Base-by-base conservation (phyloP, 1,140 invertebrate species). In the Ptiloglossa arizonensis region DNA sequence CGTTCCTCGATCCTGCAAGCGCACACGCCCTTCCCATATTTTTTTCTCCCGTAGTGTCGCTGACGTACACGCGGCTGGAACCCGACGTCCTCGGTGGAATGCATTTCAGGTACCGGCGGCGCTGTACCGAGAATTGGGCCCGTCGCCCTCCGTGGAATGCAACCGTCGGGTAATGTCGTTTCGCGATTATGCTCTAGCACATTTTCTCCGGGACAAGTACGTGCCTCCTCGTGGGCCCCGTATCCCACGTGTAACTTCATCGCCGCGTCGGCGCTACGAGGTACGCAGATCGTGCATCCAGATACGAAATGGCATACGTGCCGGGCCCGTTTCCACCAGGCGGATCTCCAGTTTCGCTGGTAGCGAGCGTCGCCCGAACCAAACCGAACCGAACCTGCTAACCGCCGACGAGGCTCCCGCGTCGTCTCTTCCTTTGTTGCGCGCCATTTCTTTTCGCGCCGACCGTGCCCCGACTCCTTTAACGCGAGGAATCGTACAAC, bases 61-160 rank as follows among this genome's bases (percentile, higher is more conserved):
- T 62, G 68, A 71, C 75, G 67, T 77, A 63, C 5, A 44, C 67
- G 22, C 68, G 19, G 75, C 68, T 77, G 75, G 35, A 71, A 71
- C 75, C 56, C 67, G 75, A 77, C 68, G 75, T 71, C 67, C 75
- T 77, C 75, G 68, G 27, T 71, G 75, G 75, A 77, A 77, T 77
- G 75, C 75, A 54, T 77, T 77, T 77, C 67, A 77, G 75, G 75
- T 63, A 77, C 57, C 46, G 46, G 56, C 68, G 57, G 56, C 48
- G 48, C 35, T 70, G 56, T 77, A 77, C 75, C 75, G 48, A 71
- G 75, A 77, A 77, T 77, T 77, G 75, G 75, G 75, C 75, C 75
- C 75, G 75, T 77, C 75, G 75, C 75, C 75, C 75, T 77, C 67
- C 57, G 67, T 63, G 75, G 75, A 77, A 77, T 77, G 75, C 68